Evolutionary conservation across 2,888 invertebrate genomes (phyloP).

Genomic region (Salticus scenicus): DNA sequence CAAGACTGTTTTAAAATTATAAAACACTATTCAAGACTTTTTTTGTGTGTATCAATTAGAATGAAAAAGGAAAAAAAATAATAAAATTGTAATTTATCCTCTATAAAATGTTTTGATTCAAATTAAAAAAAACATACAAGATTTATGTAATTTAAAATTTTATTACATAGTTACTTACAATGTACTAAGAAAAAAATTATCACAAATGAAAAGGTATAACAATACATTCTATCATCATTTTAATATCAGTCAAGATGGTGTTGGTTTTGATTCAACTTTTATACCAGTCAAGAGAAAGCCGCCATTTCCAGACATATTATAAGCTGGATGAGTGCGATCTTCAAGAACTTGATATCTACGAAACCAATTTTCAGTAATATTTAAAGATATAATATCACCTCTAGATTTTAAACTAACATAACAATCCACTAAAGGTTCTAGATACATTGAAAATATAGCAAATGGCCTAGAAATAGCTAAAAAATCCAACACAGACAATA

Average conservation of each 20-base stretch:
- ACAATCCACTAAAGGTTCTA: slow-evolving; percentile 85
- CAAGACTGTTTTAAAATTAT: too few relatives aligned
- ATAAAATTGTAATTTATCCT: too few relatives aligned
- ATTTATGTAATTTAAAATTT: background rate
- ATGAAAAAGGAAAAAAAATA: too few relatives aligned
- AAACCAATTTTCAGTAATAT: slow-evolving; percentile 89
- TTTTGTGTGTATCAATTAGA: too few relatives aligned
- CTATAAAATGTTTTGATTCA: too few relatives aligned
- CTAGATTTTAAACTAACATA: slow-evolving; percentile 86
- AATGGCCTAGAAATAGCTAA: slow-evolving; percentile 88
- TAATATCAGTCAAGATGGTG: too few relatives aligned
- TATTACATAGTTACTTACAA: background rate
- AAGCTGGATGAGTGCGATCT: slow-evolving; percentile 95
- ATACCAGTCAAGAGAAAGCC: slow-evolving; percentile 90
- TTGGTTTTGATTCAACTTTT: slow-evolving; percentile 73
- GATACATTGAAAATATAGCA: slow-evolving; percentile 86
- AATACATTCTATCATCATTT: too few relatives aligned
- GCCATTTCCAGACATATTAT: slow-evolving; percentile 90
- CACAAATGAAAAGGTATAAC: background rate
- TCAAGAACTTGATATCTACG: slow-evolving; percentile 92
- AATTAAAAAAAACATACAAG: background rate
- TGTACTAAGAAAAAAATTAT: background rate
- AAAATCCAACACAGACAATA: slow-evolving; percentile 84
- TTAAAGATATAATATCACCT: slow-evolving; percentile 83
- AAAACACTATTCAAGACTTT: too few relatives aligned